phyloP scores from a whole-genome alignment of 35 echinoderm and acorn worm genomes.

The Apostichopus parvimensis region DNA sequence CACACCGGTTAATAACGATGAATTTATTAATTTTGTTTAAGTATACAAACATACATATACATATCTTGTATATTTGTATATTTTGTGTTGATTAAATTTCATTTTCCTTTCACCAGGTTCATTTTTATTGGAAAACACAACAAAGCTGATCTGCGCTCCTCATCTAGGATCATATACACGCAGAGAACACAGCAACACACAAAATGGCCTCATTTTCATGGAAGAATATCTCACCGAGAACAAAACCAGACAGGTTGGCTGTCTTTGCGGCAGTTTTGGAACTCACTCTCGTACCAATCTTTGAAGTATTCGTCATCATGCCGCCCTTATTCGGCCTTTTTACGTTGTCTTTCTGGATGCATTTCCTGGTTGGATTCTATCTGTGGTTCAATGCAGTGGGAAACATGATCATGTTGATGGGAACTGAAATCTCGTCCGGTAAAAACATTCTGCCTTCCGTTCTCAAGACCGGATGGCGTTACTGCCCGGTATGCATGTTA shows the following conservation, averaged over 20 bases:
- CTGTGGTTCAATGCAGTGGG: conserved; percentile 76
- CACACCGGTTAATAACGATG: too few species aligned
- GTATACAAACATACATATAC: too few species aligned
- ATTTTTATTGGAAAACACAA: too few species aligned
- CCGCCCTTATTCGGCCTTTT: conserved; percentile 60
- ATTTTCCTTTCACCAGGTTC: too few species aligned
- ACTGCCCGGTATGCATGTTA: conserved; percentile 73
- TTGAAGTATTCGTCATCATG: conserved; percentile 82
- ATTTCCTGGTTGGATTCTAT: conserved; percentile 71
- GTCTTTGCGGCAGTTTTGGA: conserved; percentile 57
- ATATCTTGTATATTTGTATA: too few species aligned
- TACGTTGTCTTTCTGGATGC: conserved; percentile 51
- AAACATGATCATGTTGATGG: conserved; percentile 81
- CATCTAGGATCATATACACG: too few species aligned
- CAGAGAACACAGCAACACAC: not conserved
- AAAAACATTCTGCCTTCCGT: conserved; percentile 73
- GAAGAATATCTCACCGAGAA: conserved; percentile 61
- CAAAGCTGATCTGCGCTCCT: too few species aligned
- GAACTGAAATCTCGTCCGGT: conserved; percentile 72
- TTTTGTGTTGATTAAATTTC: too few species aligned
- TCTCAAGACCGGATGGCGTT: conserved; percentile 78
- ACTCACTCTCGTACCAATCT: conserved; percentile 59
- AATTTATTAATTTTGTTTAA: too few species aligned
- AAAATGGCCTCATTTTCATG: conserved; percentile 60
- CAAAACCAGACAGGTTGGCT: conserved; percentile 53